These are phyloP conservation scores for Tachycineta bicolor DNA, from an alignment of 2,113 vertebrate genomes.

Conservation along the genomic window DNA sequence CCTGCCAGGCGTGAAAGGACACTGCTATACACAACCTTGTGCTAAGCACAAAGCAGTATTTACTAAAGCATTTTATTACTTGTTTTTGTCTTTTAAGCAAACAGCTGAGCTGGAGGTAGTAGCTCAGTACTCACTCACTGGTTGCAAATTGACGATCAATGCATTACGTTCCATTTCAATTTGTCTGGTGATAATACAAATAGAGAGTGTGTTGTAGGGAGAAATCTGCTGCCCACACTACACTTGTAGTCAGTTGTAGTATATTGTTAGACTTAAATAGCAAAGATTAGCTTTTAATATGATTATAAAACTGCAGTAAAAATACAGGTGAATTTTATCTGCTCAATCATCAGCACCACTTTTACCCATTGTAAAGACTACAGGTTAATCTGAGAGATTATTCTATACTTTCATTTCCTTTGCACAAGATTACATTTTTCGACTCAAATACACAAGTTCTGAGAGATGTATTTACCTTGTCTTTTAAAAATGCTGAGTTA, in stretches of 20 bases:
- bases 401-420: not conserved
- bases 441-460: not conserved
- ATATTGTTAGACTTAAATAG: not conserved
- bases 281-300: not conserved
- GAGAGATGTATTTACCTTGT: not conserved
- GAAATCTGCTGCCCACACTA: not conserved
- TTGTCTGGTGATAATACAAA: not conserved
- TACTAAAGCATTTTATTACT: not conserved
- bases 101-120: not conserved
- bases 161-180: not conserved
- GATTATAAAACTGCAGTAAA: not conserved
- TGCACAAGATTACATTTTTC: not conserved
- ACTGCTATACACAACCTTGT: not conserved
- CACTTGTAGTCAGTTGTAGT: not conserved
- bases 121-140: not conserved
- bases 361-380: not conserved
- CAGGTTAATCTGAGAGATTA: not conserved
- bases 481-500: not conserved
- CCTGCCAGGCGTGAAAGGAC: no score
- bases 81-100: not conserved
- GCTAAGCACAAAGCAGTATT: not conserved
- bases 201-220: not conserved
- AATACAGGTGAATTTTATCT: not conserved
- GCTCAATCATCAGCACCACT: not conserved
- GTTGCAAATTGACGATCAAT: not conserved